A percentile compares a stretch with the other conserved stretches of the same genome.
These are phyloP conservation scores for Cantharis rustica DNA, from an alignment of 2,888 invertebrate genomes.

Conservation along the genomic window DNA sequence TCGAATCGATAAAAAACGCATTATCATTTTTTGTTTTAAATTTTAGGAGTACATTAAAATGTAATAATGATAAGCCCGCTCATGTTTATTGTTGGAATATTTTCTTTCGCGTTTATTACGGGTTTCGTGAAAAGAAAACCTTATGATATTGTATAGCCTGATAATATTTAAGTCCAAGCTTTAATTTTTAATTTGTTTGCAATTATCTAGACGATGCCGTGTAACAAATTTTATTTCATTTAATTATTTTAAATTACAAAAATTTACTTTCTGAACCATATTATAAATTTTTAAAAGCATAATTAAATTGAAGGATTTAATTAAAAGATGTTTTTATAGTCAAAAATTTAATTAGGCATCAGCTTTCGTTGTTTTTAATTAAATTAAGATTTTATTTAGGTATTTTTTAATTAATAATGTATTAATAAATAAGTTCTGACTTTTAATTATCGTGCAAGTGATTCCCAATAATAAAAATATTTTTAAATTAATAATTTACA, in stretches of 20 bases:
- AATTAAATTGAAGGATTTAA: not conserved
- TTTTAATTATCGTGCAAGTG: not conserved
- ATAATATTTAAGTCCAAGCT: not conserved
- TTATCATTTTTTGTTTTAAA: not conserved
- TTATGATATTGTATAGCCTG: not conserved
- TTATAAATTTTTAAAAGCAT: not conserved
- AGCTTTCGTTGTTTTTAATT: not conserved
- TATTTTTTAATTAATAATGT: not conserved
- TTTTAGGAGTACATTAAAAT: not conserved
- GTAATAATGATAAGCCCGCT: not conserved
- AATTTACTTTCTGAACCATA: not conserved
- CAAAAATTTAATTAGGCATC: not conserved
- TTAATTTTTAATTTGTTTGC: not conserved
- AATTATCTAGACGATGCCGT: not conserved
- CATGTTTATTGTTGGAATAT: not conserved
- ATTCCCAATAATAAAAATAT: not conserved
- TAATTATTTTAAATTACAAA: not conserved
- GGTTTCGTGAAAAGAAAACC: not conserved
- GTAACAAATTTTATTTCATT: not conserved
- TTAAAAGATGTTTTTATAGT: not conserved
- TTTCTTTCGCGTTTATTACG: not conserved
- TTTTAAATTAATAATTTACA: no score
- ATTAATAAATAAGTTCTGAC: not conserved
- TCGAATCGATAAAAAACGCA: not conserved
- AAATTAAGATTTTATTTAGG: not conserved